Base-by-base conservation (phyloP, 2,888 invertebrate genomes). In the Omphaloscelis lunosa region DNA sequence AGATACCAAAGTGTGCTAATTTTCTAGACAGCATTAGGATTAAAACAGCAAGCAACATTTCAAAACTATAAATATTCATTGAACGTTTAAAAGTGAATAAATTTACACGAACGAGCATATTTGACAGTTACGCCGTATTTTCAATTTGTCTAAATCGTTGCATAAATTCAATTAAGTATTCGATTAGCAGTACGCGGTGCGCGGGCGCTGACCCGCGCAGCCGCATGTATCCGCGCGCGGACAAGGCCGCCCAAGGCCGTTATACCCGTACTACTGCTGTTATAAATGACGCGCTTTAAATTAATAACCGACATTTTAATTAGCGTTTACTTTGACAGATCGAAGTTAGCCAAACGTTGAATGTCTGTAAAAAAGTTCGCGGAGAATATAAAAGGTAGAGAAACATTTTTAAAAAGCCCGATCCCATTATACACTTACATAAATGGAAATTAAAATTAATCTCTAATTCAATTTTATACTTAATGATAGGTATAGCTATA, bases 171-270 rank as follows among this genome's bases (percentile, higher is more conserved):
- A 91, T 88, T 88, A 90, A 78, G 75, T 83, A 86, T 89, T 88
- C 90, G 89, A 92, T 91, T 90, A 89, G 87, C 84, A 87, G 87
- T 88, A 80, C 88, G 82, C 82, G 71, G 79, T 74, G 88, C 83
- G 69, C 88, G 91, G 90, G 77, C 92, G 89, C 83, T 92, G 93
- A 93, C 93, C 93, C 80, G 84, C 79, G 79, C 72, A 17, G 69
- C 48, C 65, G 86, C 83, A 80, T 89, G 86, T 86, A 84, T 88
- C 90, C 84, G 89, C 88, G 92, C 92, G 88, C 89, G 88, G 91
- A 92, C 96, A 96, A 96, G 96, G 95, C 94, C 96, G 93, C 84
- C 90, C 95, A 95, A 96, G 96, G 96, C 95, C 95, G 94, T 94
- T 94, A 93, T 92, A 90, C 92, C 89, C 89, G 89, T 88, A 89